A percentile compares a stretch with the other conserved stretches of the same genome.
Conservation (phyloP, 2,113 vertebrate species). For the Pachypanchax playfairii region DNA sequence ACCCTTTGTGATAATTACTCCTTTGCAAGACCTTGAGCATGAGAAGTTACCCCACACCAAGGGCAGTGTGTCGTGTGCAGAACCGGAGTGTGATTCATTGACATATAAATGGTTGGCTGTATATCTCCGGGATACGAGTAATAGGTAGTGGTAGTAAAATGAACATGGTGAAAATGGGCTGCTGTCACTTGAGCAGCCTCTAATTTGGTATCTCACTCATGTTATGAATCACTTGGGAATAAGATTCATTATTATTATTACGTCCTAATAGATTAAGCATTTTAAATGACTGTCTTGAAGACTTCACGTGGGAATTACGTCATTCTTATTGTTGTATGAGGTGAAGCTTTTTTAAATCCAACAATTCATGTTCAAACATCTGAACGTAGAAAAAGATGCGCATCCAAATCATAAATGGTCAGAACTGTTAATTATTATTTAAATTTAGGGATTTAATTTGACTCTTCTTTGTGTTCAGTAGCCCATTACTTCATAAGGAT, state of each 20-base stretch:
- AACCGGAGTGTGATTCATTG: conserved; percentile 59
- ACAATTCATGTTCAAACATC: too few relatives aligned
- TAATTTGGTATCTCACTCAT: conserved; percentile 53
- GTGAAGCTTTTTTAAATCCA: too few relatives aligned
- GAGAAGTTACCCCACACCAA: conserved; percentile 63
- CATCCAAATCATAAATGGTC: too few relatives aligned
- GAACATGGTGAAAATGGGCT: conserved; percentile 52
- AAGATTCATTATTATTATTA: conserved; percentile 38
- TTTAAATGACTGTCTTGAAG: conserved; percentile 28
- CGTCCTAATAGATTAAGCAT: conserved; percentile 26
- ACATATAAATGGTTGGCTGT: conserved; percentile 52
- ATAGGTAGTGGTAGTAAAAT: conserved; percentile 41
- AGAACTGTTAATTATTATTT: too few relatives aligned
- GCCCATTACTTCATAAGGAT: not conserved
- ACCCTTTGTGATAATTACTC: conserved; percentile 62
- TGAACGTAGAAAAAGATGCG: too few relatives aligned
- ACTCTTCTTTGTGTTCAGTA: not conserved
- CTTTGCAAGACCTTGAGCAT: conserved; percentile 68
- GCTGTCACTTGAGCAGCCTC: conserved; percentile 49
- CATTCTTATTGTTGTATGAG: not conserved
- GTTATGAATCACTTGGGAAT: conserved; percentile 37
- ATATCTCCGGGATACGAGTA: conserved; percentile 59
- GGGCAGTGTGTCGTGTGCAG: conserved; percentile 51
- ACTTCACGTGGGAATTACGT: not conserved
- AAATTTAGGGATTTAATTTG: not conserved